Evolutionary conservation across 2,888 invertebrate genomes (phyloP).

Genomic region (Chironomus tentans): DNA sequence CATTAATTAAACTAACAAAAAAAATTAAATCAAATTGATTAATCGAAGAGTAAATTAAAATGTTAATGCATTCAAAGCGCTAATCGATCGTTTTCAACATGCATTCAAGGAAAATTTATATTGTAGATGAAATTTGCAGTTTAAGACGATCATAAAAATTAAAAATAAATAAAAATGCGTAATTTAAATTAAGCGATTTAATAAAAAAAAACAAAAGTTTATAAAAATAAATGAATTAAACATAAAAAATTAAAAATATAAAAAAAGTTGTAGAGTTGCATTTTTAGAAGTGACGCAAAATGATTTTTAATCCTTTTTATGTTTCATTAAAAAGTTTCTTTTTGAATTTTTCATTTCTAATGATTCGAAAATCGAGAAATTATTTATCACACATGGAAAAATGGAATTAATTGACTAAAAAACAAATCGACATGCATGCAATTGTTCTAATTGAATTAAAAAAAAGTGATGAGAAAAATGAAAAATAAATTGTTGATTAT

Average conservation of each 20-base stretch:
- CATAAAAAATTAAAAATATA: too few species aligned
- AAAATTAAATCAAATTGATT: constrained; percentile 6
- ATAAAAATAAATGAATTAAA: neutral
- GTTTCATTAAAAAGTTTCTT: neutral
- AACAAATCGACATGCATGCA: neutral
- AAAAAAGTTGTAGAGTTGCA: constrained; percentile 1
- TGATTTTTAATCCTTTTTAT: neutral
- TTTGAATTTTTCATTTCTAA: neutral
- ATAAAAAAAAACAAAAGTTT: neutral
- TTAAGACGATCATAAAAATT: neutral
- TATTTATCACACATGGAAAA: neutral
- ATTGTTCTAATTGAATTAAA: neutral
- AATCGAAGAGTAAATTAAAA: neutral
- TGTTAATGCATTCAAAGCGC: neutral
- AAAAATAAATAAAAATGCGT: neutral
- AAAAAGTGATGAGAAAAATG: neutral
- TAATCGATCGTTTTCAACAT: too few species aligned
- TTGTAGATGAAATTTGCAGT: too few species aligned
- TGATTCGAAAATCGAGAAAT: neutral
- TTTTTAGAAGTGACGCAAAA: neutral
- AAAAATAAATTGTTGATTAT: constrained; percentile 10
- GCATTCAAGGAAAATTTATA: too few species aligned
- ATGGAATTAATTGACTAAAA: neutral
- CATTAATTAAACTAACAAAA: neutral
- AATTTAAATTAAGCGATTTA: constrained; percentile 3